Percentiles rank a stretch among this genome's conserved stretches.
These are phyloP conservation scores for Nestor notabilis DNA, from an alignment of 2,113 vertebrate species.

Conservation along the genomic window DNA sequence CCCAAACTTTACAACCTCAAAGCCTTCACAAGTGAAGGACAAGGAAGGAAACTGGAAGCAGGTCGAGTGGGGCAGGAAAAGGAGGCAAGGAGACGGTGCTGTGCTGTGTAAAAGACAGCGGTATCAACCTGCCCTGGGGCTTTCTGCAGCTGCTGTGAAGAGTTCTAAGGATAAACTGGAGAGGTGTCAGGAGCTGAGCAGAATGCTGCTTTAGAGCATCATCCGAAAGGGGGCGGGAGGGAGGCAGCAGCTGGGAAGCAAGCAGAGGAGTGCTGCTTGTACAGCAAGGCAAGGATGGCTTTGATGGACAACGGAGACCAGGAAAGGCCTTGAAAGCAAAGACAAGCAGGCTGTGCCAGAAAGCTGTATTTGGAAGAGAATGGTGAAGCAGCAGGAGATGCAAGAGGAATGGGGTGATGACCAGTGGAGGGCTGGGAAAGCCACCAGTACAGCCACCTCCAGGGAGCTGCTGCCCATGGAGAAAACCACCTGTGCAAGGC, in stretches of 20 bases:
- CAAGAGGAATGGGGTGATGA: fast-evolving
- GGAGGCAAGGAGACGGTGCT: not conserved
- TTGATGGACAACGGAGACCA: not conserved
- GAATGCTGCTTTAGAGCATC: not conserved
- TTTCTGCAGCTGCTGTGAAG: not conserved
- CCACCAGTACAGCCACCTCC: not conserved
- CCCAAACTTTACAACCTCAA: not conserved
- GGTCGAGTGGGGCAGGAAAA: not conserved
- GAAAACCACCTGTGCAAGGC: not conserved
- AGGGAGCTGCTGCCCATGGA: fast-evolving
- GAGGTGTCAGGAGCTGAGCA: not conserved
- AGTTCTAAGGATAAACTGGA: not conserved
- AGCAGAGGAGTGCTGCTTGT: not conserved
- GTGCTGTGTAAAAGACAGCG: not conserved
- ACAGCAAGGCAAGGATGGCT: not conserved
- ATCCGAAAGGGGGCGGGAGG: not conserved
- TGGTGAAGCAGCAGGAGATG: not conserved
- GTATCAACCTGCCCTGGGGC: not conserved
- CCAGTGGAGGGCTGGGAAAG: not conserved
- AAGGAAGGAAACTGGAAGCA: not conserved
- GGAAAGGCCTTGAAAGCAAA: not conserved
- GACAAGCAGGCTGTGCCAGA: not conserved
- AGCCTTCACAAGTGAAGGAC: not conserved
- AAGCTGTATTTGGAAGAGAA: fast-evolving
- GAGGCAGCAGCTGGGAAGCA: not conserved